Base-by-base conservation (phyloP, 2,113 vertebrate species). In the Pteronura brasiliensis region DNA sequence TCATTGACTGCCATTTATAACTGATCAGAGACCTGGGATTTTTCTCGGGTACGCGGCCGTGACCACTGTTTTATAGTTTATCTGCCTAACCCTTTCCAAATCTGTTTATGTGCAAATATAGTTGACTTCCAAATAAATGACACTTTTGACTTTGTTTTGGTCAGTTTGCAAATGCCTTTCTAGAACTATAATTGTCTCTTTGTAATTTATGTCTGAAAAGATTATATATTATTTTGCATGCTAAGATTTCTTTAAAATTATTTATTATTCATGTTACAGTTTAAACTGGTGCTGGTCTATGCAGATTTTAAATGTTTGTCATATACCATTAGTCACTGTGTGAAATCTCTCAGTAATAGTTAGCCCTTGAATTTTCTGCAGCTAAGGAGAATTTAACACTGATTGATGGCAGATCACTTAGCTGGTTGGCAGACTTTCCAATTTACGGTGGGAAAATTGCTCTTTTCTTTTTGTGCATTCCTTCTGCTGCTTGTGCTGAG, bases 341-440 rank as follows among this genome's bases (percentile, higher is more conserved):
- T 99, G 99, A 99, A 99, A 99, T 98, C 97, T 99, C 98, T 98
- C 98, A 98, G 99, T 99, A 99, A 99, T 99, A 98, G 99, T 99
- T 99, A 99, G 98, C 98, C 98, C 99, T 98, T 99, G 98, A 98
- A 99, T 99, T 99, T 98, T 98, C 98, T 99, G 98, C 98, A 98
- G 98, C 99, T 99, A 99, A 98, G 99, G 99, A 99, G 99, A 99
- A 99, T 99, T 99, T 99, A 98, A 98, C 98, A 93, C 98, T 99
- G 99, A 99, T 99, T 99, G 99, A 99, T 99, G 99, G 99, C 98
- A 99, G 99, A 99, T 99, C 99, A 99, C 99, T 99, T 99, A 99
- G 99, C 98, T 99, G 99, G 99, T 99, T 99, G 99, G 99, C 99
- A 99, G 99, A 99, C 99, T 99, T 99, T 99, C 99, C 99, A 99